Conservation (phyloP, 2,888 invertebrate species). For the Tigriopus californicus region DNA sequence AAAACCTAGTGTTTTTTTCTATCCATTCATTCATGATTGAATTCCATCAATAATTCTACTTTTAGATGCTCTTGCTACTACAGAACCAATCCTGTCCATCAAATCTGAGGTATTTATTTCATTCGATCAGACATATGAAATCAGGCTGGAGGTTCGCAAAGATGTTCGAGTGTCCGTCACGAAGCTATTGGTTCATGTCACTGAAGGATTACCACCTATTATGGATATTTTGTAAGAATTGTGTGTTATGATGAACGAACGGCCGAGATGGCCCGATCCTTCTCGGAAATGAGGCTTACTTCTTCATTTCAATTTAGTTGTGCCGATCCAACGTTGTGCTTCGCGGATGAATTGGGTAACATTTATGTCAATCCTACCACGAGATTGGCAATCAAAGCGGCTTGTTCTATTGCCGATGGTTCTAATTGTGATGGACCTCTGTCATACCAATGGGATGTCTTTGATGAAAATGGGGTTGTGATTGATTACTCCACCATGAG, state of each 20-base stretch:
- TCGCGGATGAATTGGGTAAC: neutral
- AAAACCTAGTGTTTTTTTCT: too few relatives aligned
- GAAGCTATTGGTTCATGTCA: neutral
- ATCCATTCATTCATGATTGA: neutral
- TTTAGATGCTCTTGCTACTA: neutral
- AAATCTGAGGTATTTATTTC: neutral
- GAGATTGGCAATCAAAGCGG: constrained; percentile 2
- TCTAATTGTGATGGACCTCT: constrained; percentile 6
- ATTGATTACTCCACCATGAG: too few relatives aligned
- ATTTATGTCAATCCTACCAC: constrained; percentile 3
- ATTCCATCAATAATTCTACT: neutral
- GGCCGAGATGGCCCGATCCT: too few relatives aligned
- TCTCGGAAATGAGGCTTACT: too few relatives aligned
- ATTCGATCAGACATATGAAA: neutral
- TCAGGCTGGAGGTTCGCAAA: neutral
- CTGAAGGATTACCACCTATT: neutral
- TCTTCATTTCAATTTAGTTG: neutral
- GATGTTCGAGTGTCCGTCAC: neutral
- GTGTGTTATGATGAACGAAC: too few relatives aligned
- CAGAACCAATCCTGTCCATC: neutral
- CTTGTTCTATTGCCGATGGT: neutral
- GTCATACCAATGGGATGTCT: neutral
- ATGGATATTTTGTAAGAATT: neutral
- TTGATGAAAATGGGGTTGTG: neutral
- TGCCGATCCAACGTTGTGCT: neutral